A percentile compares a stretch with the other conserved stretches of the same genome.
Conservation (phyloP, 2,888 invertebrate genomes). For the Himalopsyche tibetana region DNA sequence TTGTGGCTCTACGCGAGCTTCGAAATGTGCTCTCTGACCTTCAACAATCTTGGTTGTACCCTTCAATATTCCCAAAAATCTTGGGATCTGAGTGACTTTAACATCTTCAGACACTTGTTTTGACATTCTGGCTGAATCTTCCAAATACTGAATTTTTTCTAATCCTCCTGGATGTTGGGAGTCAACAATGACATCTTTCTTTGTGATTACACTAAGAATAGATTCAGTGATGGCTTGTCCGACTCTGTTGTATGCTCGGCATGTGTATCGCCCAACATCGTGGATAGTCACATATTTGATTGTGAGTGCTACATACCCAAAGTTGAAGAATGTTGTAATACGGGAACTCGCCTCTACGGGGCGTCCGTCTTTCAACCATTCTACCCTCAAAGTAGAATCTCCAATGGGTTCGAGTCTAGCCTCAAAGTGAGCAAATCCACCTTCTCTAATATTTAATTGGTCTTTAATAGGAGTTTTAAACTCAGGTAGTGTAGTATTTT, state of each 20-base stretch:
- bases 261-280: slow-evolving; percentile 93
- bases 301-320: slow-evolving; percentile 95
- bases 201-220: slow-evolving; percentile 88
- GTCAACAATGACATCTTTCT: slow-evolving; percentile 90
- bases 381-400: slow-evolving; percentile 91
- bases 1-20: slow-evolving; percentile 95
- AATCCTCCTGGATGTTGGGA: slow-evolving; percentile 94
- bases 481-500: slow-evolving; percentile 87
- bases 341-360: slow-evolving; percentile 95
- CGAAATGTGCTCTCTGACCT: slow-evolving; percentile 95
- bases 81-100: slow-evolving; percentile 86
- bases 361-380: slow-evolving; percentile 95
- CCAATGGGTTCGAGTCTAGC: slow-evolving; percentile 95
- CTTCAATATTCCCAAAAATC: slow-evolving; percentile 92
- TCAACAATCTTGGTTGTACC: slow-evolving; percentile 96
- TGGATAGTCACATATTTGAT: slow-evolving; percentile 93
- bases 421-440: slow-evolving; percentile 96
- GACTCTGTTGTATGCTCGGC: slow-evolving; percentile 89
- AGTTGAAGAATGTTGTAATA: slow-evolving; percentile 95
- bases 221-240: slow-evolving; percentile 92
- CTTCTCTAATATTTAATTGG: slow-evolving; percentile 90
- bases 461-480: slow-evolving; percentile 94
- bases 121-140: slow-evolving; percentile 86
- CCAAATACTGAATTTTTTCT: slow-evolving; percentile 92
- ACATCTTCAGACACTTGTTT: slow-evolving; percentile 82